phyloP scores from a whole-genome alignment of 2,888 invertebrate genomes.

The Rotaria sp. region DNA sequence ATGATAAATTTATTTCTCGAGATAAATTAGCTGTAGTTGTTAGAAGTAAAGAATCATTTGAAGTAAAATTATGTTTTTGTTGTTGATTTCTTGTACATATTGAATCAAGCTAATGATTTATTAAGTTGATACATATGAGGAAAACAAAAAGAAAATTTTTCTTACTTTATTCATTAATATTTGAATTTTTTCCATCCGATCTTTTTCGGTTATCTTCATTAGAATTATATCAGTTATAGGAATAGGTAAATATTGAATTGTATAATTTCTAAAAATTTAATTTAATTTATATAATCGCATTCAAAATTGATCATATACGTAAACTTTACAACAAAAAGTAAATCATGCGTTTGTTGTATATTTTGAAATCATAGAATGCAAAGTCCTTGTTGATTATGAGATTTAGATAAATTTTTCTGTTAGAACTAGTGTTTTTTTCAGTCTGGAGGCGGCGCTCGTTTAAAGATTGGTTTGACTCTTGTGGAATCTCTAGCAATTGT shows the following conservation, averaged over 20 bases:
- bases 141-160: background rate
- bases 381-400: no score
- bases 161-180: constrained; percentile 9
- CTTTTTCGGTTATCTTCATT: background rate
- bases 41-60: background rate
- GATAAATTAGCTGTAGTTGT: background rate
- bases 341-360: no score
- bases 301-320: no score
- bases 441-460: no score
- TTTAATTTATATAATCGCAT: no score
- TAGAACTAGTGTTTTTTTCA: no score
- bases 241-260: background rate
- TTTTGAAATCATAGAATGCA: no score
- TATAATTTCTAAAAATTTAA: background rate
- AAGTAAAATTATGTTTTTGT: background rate
- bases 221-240: background rate
- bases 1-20: background rate
- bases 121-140: background rate
- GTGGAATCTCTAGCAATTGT: no score
- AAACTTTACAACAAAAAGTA: no score
- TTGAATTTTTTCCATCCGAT: background rate
- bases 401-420: no score
- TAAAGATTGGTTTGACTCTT: no score
- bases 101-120: background rate
- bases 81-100: constrained; percentile 9